Conservation (phyloP, 2,113 vertebrate species). For the Shinisaurus crocodilurus region DNA sequence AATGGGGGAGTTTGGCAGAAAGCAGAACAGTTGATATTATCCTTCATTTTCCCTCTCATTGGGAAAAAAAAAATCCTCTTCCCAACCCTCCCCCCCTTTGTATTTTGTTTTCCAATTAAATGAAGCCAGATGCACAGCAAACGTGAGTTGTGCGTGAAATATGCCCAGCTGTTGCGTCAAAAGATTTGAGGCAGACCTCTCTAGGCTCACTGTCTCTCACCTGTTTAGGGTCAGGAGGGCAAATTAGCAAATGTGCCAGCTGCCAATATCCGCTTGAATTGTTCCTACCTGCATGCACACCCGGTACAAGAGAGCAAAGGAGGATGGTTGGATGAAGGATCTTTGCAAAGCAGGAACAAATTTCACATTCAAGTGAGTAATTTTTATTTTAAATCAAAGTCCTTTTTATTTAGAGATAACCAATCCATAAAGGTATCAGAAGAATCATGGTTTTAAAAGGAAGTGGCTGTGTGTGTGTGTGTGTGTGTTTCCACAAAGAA, state of each 20-base stretch:
- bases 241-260: constrained; percentile 57
- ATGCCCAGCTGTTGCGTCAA: constrained; percentile 55
- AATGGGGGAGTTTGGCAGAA: constrained; percentile 31
- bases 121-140: constrained; percentile 46
- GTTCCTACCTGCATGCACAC: constrained; percentile 48
- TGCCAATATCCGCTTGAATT: constrained; percentile 50
- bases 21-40: constrained; percentile 36
- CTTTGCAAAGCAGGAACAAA: neutral
- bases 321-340: neutral
- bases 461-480: no score
- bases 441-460: neutral
- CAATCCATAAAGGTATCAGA: neutral
- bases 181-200: constrained; percentile 23
- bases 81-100: neutral
- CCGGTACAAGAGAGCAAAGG: constrained; percentile 31
- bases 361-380: neutral
- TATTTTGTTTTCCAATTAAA: constrained; percentile 56
- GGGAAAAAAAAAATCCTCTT: constrained; percentile 19
- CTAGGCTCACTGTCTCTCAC: constrained; percentile 30
- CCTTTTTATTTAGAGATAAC: neutral
- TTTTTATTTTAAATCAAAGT: neutral
- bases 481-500: no score
- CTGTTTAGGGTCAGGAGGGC: constrained; percentile 56
- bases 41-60: constrained; percentile 33
- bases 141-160: constrained; percentile 56